phyloP scores from a whole-genome alignment of 2,113 vertebrate species.

The Garra rufa region DNA sequence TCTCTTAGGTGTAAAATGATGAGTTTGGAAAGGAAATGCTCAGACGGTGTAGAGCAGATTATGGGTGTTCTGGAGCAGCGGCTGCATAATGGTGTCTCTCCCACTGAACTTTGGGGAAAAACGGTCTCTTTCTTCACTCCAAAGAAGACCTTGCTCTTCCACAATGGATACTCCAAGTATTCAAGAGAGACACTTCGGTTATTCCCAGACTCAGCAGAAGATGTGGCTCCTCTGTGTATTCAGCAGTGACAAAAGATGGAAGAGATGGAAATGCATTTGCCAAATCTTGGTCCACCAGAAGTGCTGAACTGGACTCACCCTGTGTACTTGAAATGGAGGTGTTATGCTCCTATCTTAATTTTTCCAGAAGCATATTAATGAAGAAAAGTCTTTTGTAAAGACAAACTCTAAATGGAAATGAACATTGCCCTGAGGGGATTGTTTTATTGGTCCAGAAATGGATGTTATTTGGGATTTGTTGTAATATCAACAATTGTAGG shows the following conservation, averaged over 20 bases:
- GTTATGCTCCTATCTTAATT: background rate
- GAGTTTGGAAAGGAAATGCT: constrained; percentile 73
- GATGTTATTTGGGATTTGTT: constrained; percentile 42
- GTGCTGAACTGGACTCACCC: background rate
- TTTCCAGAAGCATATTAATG: background rate
- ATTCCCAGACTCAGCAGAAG: constrained; percentile 67
- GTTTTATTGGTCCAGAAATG: constrained; percentile 42
- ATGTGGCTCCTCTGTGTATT: constrained; percentile 68
- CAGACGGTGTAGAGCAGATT: constrained; percentile 65
- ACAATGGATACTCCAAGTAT: constrained; percentile 71
- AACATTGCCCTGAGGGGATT: constrained; percentile 43
- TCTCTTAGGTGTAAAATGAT: constrained; percentile 69
- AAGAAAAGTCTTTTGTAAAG: constrained; percentile 61
- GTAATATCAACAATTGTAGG: constrained; percentile 57
- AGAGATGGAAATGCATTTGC: background rate
- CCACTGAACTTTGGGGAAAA: constrained; percentile 74
- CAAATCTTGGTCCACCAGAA: background rate
- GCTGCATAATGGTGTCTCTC: constrained; percentile 59
- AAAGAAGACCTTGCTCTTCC: constrained; percentile 70
- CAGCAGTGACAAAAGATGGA: constrained; percentile 45
- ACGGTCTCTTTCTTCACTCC: constrained; percentile 73
- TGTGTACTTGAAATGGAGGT: background rate
- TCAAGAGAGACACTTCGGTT: constrained; percentile 74
- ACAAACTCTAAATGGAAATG: constrained; percentile 21
- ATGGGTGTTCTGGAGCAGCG: constrained; percentile 65